Evolutionary conservation across 2,113 vertebrate species (phyloP).

Genomic region (Diadophis punctatus): DNA sequence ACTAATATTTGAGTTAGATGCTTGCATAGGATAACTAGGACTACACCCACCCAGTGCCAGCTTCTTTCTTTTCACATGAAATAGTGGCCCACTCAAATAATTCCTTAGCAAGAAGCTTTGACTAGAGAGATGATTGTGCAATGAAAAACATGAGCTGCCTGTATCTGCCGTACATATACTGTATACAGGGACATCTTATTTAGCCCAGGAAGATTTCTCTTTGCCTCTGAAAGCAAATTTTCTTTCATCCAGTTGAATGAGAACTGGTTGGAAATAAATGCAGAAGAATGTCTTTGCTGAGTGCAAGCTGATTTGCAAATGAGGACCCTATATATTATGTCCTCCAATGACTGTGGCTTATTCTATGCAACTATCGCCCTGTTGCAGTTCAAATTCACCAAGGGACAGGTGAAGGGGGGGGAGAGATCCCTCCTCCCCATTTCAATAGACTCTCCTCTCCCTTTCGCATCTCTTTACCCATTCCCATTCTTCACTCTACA

Average conservation of each 20-base stretch:
- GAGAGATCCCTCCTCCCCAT: background rate
- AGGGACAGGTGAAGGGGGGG: background rate
- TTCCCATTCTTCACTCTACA: conserved; percentile 17
- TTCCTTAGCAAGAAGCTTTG: background rate
- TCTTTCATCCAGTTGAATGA: background rate
- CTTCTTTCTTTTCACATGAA: background rate
- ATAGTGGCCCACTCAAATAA: background rate
- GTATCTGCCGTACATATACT: background rate
- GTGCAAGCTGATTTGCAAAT: background rate
- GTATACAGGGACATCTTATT: background rate
- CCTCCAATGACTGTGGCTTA: conserved; percentile 5
- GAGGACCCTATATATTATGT: background rate
- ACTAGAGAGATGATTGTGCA: background rate
- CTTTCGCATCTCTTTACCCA: conserved; percentile 22
- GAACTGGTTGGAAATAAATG: background rate
- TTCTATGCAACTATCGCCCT: background rate
- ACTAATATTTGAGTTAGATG: background rate
- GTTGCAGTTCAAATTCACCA: background rate
- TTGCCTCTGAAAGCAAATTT: background rate
- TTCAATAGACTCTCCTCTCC: background rate
- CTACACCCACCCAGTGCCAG: background rate
- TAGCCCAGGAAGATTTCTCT: background rate
- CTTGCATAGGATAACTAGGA: background rate
- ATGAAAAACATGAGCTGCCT: background rate
- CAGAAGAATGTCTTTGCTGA: background rate